Evolutionary conservation across 2,113 vertebrate genomes (phyloP).

Genomic region (Uropsilus gracilis): DNA sequence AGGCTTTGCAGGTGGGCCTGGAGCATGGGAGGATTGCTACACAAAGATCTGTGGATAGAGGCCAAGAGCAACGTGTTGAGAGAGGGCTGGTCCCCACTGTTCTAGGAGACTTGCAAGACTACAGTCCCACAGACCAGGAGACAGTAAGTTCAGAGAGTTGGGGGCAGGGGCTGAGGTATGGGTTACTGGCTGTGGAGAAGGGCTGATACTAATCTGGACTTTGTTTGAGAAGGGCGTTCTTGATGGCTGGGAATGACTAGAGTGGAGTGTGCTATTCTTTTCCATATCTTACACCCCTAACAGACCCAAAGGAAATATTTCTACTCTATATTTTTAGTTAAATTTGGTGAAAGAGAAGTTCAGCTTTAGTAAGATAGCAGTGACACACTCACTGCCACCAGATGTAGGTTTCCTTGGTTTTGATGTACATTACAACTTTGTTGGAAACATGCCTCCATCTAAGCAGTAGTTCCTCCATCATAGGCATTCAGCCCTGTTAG

Average conservation of each 20-base stretch:
- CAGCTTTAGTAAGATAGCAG: background rate
- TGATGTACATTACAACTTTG: background rate
- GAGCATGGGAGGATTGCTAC: background rate
- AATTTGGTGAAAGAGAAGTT: background rate
- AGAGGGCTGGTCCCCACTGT: background rate
- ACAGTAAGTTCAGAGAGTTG: too few relatives aligned
- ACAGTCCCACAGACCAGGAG: too few relatives aligned
- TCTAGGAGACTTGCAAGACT: accelerated
- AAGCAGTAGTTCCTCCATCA: background rate
- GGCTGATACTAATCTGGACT: background rate
- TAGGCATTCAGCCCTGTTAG: background rate
- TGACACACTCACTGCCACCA: background rate
- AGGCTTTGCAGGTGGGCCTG: background rate
- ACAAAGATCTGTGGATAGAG: background rate
- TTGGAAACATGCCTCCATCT: background rate
- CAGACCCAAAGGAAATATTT: background rate
- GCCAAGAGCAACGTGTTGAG: too few relatives aligned
- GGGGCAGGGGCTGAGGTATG: too few relatives aligned
- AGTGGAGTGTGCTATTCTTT: background rate
- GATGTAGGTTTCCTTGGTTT: background rate
- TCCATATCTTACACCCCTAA: background rate
- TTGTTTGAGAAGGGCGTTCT: background rate
- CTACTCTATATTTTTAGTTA: background rate
- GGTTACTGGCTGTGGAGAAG: too few relatives aligned
- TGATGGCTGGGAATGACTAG: background rate